Evolutionary conservation across 2,888 invertebrate species (phyloP), one percentile per base, ranked within the genome.

Genomic region (Heteromurus nitidus): DNA sequence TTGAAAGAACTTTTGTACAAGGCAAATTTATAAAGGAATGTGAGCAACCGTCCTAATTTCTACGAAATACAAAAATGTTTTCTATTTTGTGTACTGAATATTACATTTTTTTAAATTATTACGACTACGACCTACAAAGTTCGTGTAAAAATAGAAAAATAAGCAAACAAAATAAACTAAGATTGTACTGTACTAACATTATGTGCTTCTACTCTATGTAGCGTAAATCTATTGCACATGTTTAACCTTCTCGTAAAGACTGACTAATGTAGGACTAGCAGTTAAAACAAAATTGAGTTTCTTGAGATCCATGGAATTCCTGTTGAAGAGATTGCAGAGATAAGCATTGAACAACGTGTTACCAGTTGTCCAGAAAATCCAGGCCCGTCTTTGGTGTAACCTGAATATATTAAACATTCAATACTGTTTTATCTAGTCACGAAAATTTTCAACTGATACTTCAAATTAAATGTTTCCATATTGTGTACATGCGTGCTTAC

Each of bases 1-100:
- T 96, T 0, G 95, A 95, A 0, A 92, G 99, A 84, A 94, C 96
- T 87, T 99, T 98, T 91, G 92, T 99, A 0, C 99, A 99, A 90
- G 96, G 94, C 3, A 95, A 86, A 64, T 86, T 86, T 85, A 50
- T 80, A 20, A 82, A 80, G 62, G 18, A 36, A 13, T 80, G 50
- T 28, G 60, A 9, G 18, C 7, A 30, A 60, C 20, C 22, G 13
- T 53, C 22, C 53, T 53, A 60, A 60, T 22, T 60, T 58, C 22
- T n/a, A n/a, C n/a, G n/a, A n/a, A n/a, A 3, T 11, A 60, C 50
- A 50, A 50, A 50, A 50, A 3, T 50, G n/a, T 50, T 50, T 50
- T 50, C 16, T 5, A 50, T 11, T 13, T 11, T 50, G 50, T 50
- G 50, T 50, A 11, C 16, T 5, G 50, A 20, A 13, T 58, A 58